These are phyloP conservation scores for Dynastes hyllus DNA, from an alignment of 2,888 invertebrate species.

Conservation along the genomic window DNA sequence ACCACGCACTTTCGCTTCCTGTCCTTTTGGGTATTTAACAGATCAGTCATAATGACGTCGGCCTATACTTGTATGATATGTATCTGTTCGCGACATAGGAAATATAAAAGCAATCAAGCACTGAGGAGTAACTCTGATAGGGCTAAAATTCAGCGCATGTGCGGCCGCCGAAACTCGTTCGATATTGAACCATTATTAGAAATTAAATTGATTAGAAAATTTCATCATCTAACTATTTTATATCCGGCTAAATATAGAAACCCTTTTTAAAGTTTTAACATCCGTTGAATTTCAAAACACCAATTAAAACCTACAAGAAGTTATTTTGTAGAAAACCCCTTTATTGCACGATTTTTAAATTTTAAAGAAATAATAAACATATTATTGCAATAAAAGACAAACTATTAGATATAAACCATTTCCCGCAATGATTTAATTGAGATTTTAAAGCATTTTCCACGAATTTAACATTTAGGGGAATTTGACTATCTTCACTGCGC, in stretches of 20 bases:
- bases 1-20: constrained; percentile 60
- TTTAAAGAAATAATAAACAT: too few relatives aligned
- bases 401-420: too few relatives aligned
- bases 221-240: background rate
- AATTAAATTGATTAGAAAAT: constrained; percentile 59
- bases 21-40: constrained; percentile 61
- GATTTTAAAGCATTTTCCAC: too few relatives aligned
- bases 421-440: too few relatives aligned
- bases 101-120: constrained; percentile 59
- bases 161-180: constrained; percentile 62
- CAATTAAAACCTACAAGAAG: too few relatives aligned
- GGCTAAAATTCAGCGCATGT: constrained; percentile 61
- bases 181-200: constrained; percentile 59
- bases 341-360: too few relatives aligned
- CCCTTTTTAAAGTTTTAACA: background rate
- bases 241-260: background rate
- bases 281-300: too few relatives aligned
- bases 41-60: constrained; percentile 69
- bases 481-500: too few relatives aligned
- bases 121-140: constrained; percentile 56
- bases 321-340: too few relatives aligned
- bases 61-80: constrained; percentile 64
- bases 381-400: too few relatives aligned
- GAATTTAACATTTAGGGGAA: too few relatives aligned
- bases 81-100: constrained; percentile 67